These are phyloP conservation scores for Melikaiella ostensackeni DNA, from an alignment of 2,888 invertebrate species.

Conservation along the genomic window DNA sequence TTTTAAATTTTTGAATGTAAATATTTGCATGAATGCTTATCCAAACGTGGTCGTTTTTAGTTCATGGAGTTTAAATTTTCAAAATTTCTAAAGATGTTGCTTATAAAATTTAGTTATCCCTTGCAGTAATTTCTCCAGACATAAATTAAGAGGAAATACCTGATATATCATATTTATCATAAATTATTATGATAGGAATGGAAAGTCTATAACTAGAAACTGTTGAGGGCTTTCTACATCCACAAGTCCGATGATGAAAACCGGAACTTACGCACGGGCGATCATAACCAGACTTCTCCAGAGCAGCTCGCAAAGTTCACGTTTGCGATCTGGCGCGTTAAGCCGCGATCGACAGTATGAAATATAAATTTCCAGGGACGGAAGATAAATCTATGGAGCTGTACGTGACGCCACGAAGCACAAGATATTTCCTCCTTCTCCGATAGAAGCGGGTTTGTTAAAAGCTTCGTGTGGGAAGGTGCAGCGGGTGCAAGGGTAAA, in stretches of 20 bases:
- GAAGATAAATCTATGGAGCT: slow-evolving; percentile 56
- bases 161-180: too few species aligned
- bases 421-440: slow-evolving; percentile 53
- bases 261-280: slow-evolving; percentile 32
- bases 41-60: too few species aligned
- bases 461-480: slow-evolving; percentile 53
- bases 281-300: slow-evolving; percentile 37
- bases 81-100: too few species aligned
- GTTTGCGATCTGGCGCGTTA: slow-evolving; percentile 49
- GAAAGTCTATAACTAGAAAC: not conserved
- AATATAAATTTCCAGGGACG: slow-evolving; percentile 58
- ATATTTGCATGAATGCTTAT: too few species aligned
- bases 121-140: too few species aligned
- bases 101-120: too few species aligned
- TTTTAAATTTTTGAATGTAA: too few species aligned
- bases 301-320: slow-evolving; percentile 37
- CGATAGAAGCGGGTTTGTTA: slow-evolving; percentile 58
- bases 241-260: slow-evolving; percentile 17
- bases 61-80: too few species aligned
- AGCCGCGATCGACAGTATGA: slow-evolving; percentile 60
- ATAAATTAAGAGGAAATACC: too few species aligned
- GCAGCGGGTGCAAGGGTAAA: slow-evolving; percentile 46
- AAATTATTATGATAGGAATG: too few species aligned
- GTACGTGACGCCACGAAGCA: slow-evolving; percentile 55
- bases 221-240: not conserved